Evolutionary conservation across 2,113 vertebrate species (phyloP).

Genomic region (Platanista minor): DNA sequence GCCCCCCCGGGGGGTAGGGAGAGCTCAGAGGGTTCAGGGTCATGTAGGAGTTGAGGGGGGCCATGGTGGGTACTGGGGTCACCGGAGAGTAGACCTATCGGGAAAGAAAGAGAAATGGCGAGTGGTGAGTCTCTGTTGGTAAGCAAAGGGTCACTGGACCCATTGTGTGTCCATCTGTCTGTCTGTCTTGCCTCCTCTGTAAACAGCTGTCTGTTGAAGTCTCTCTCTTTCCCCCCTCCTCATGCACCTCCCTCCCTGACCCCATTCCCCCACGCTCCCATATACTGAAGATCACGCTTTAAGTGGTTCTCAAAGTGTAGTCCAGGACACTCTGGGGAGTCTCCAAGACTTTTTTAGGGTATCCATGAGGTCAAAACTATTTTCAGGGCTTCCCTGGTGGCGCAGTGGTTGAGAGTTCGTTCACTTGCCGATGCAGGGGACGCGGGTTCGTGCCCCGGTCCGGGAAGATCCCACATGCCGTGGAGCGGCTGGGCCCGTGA

Average conservation of each 20-base stretch:
- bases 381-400: too few relatives aligned
- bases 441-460: too few relatives aligned
- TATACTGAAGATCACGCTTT: not conserved
- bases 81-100: conserved; percentile 88
- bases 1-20: conserved; percentile 80
- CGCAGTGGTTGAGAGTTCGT: too few relatives aligned
- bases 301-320: not conserved
- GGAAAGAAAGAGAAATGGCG: not conserved
- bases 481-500: too few relatives aligned
- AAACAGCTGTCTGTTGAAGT: not conserved
- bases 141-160: not conserved
- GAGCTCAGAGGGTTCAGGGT: conserved; percentile 87
- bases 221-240: not conserved
- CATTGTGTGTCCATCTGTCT: not conserved
- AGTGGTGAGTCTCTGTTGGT: not conserved
- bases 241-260: rapidly evolving
- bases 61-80: conserved; percentile 86
- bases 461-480: too few relatives aligned
- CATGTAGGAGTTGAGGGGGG: conserved; percentile 92
- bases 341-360: not conserved
- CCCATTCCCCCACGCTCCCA: rapidly evolving
- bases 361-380: not conserved
- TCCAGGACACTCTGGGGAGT: not conserved
- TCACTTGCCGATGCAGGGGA: too few relatives aligned
- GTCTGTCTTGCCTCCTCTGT: not conserved